phyloP scores from a whole-genome alignment of 2,797 vertebrate species.

The Xenopus petersii region DNA sequence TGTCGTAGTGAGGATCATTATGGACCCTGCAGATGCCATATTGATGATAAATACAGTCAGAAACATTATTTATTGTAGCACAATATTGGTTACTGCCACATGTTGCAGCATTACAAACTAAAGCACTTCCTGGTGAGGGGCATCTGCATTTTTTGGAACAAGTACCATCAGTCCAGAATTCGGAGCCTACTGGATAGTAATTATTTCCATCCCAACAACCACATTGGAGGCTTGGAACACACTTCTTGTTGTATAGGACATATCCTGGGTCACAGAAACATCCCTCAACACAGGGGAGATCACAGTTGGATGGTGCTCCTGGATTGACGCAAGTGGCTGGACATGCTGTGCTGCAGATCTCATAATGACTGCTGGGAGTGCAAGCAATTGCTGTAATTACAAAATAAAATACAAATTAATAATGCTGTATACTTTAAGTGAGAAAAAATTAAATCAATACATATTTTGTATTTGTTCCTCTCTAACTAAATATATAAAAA shows the following conservation, averaged over 20 bases:
- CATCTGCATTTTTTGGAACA: slow-evolving; percentile 69
- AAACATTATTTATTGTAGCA: slow-evolving; percentile 49
- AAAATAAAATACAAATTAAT: background rate
- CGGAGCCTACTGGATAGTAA: slow-evolving; percentile 67
- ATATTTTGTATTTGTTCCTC: too few species aligned
- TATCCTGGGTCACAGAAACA: slow-evolving; percentile 55
- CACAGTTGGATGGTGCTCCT: rapidly evolving
- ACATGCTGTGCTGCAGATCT: slow-evolving; percentile 57
- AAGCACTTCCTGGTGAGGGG: slow-evolving; percentile 51
- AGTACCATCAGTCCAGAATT: slow-evolving; percentile 71
- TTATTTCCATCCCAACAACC: slow-evolving; percentile 63
- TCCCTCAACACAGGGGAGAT: slow-evolving; percentile 47
- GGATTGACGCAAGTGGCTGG: slow-evolving; percentile 56
- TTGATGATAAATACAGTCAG: slow-evolving; percentile 43
- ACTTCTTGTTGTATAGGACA: slow-evolving; percentile 52
- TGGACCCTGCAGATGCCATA: slow-evolving; percentile 69
- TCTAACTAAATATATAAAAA: too few species aligned
- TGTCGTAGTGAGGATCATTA: slow-evolving; percentile 69
- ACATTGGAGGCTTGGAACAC: slow-evolving; percentile 54
- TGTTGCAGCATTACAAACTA: slow-evolving; percentile 60
- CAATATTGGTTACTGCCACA: slow-evolving; percentile 65
- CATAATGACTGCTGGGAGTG: slow-evolving; percentile 49
- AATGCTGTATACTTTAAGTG: too few species aligned
- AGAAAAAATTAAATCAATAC: too few species aligned
- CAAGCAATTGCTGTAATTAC: slow-evolving; percentile 42